Conservation (phyloP, 1,140 invertebrate genomes). For the Oedothorax gibbosus region DNA sequence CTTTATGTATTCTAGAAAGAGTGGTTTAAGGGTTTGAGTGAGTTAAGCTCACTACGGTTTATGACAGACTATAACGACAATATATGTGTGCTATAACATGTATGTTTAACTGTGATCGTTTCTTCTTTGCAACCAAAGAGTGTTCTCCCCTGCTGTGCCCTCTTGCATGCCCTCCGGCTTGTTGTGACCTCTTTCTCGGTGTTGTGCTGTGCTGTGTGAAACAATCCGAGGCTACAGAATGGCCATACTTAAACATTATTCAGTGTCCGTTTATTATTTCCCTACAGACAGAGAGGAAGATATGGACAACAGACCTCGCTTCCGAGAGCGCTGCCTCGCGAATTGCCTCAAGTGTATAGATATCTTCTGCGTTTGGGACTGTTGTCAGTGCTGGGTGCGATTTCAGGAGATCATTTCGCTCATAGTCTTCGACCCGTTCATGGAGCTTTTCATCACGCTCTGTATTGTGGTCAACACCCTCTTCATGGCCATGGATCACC, state of each 20-base stretch:
- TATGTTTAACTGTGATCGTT: not conserved
- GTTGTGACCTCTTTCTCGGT: slow-evolving; percentile 51
- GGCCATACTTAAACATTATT: slow-evolving; percentile 64
- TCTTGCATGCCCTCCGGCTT: slow-evolving; percentile 53
- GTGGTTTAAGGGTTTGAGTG: too few species aligned
- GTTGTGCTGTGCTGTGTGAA: slow-evolving; percentile 55
- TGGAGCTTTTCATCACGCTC: slow-evolving; percentile 97
- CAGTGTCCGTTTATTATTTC: slow-evolving; percentile 65
- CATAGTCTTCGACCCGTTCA: slow-evolving; percentile 97
- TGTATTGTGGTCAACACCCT: slow-evolving; percentile 98
- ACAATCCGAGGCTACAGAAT: slow-evolving; percentile 57
- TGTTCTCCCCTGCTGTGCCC: slow-evolving; percentile 44
- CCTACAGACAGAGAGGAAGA: slow-evolving; percentile 63
- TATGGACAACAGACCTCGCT: slow-evolving; percentile 81
- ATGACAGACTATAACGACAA: too few species aligned
- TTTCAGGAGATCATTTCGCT: slow-evolving; percentile 89
- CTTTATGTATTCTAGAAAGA: too few species aligned
- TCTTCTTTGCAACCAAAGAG: not conserved
- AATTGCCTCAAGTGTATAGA: slow-evolving; percentile 84
- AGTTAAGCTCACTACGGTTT: too few species aligned
- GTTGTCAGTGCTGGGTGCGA: slow-evolving; percentile 90
- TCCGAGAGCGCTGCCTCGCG: slow-evolving; percentile 85
- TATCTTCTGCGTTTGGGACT: slow-evolving; percentile 97
- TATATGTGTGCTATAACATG: not conserved
- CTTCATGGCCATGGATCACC: slow-evolving; percentile 98